A percentile compares a stretch with the other conserved stretches of the same genome.
Evolutionary conservation across 2,113 vertebrate species (phyloP).

Genomic region (Numenius arquata): DNA sequence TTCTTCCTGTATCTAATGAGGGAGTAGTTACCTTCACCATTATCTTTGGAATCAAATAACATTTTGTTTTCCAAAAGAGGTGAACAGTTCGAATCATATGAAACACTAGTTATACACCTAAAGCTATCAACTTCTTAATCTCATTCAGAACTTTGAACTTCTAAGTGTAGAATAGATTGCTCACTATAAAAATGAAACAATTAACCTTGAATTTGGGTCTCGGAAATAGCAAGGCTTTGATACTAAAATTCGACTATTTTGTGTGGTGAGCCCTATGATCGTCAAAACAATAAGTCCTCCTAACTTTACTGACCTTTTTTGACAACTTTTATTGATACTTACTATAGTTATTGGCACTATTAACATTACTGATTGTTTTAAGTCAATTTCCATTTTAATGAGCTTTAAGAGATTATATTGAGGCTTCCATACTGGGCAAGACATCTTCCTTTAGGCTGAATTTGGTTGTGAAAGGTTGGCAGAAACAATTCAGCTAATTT

Average conservation of each 20-base stretch:
- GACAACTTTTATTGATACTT: background rate
- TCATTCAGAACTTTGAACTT: background rate
- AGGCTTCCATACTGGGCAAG: background rate
- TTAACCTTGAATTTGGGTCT: background rate
- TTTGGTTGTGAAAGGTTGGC: background rate
- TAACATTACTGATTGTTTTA: background rate
- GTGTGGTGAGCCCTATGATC: background rate
- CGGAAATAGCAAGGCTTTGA: background rate
- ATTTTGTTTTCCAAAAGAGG: background rate
- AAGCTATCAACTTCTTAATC: background rate
- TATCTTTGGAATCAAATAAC: background rate
- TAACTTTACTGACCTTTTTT: background rate
- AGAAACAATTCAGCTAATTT: background rate
- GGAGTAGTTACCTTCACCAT: background rate
- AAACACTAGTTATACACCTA: background rate
- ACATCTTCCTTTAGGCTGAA: background rate
- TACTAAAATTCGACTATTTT: background rate
- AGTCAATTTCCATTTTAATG: background rate
- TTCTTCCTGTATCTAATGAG: background rate
- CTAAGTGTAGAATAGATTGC: background rate
- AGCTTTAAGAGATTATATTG: background rate
- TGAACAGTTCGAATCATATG: background rate
- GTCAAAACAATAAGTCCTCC: background rate
- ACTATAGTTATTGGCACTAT: background rate
- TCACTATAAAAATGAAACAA: background rate